Conservation (phyloP, 2,888 invertebrate species). For the Ectemnius continuus region DNA sequence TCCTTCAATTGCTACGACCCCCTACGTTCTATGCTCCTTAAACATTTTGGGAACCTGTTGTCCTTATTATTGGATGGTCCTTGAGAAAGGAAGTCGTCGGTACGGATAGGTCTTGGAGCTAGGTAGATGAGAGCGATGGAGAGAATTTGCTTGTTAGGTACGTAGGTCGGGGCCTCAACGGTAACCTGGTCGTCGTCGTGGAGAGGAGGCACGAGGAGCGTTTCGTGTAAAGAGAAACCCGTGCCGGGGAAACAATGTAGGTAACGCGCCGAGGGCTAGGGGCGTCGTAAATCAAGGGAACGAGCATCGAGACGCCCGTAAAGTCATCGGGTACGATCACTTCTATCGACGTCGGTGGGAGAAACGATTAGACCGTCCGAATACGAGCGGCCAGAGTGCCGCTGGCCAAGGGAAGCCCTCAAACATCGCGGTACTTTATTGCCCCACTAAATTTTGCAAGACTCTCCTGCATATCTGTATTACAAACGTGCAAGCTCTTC, state of each 20-base stretch:
- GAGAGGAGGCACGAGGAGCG: slow-evolving; percentile 45
- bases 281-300: slow-evolving; percentile 74
- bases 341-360: slow-evolving; percentile 63
- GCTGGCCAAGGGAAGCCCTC: slow-evolving; percentile 34
- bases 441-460: slow-evolving; percentile 39
- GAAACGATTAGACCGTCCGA: slow-evolving; percentile 58
- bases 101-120: too few relatives aligned
- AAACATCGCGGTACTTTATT: slow-evolving; percentile 45
- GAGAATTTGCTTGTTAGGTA: slow-evolving; percentile 35
- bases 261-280: slow-evolving; percentile 72
- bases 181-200: slow-evolving; percentile 9
- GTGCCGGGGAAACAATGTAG: slow-evolving; percentile 66
- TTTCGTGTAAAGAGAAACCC: slow-evolving; percentile 60
- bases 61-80: too few relatives aligned
- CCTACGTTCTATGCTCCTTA: too few relatives aligned
- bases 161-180: slow-evolving; percentile 46
- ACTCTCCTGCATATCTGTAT: slow-evolving; percentile 28
- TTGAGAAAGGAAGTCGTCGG: too few relatives aligned
- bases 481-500: slow-evolving; percentile 30
- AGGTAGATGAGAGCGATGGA: slow-evolving; percentile 8
- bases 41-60: too few relatives aligned
- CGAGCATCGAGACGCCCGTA: slow-evolving; percentile 74
- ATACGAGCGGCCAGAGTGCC: slow-evolving; percentile 34
- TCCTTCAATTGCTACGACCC: too few relatives aligned
- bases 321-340: slow-evolving; percentile 73